Evolutionary conservation across 2,888 invertebrate genomes (phyloP), one percentile per base, ranked within the genome.

Genomic region (Drosophila meridiana): DNA sequence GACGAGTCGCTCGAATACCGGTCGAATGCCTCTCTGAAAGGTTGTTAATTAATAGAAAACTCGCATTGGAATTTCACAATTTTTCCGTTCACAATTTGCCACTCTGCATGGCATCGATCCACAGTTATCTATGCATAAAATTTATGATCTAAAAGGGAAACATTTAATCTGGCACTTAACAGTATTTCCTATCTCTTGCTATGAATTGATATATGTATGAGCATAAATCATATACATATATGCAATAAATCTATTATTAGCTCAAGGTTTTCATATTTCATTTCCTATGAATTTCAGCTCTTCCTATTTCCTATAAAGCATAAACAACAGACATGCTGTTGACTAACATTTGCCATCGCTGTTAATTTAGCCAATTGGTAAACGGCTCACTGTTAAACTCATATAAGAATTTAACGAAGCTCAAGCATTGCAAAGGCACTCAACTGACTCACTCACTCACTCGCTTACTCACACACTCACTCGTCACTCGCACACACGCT

Each of bases 31-130:
- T 66, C 71, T 67, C 53, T 70, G 66, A 77, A 76, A 82, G 73
- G 73, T 80, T 74, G 86, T 79, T 86, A 88, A 90, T 86, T 86
- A 82, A 83, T 76, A 72, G 83, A 71, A 36, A 77, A 78, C 77
- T 77, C 77, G 76, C 77, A 62, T 60, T 69, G 83, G 90, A 87
- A 89, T 90, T 90, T 90, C 69, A 73, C 87, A 70, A 77, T 73
- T 75, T 77, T 56, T 55, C 45, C 61, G 47, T 43, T 53, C 36
- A 34, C 63, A 36, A 56, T 57, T 48, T 36, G 57, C 45, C 53
- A 60, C 58, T 59, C 73, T 40, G 52, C 69, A 48, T 50, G 57
- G 55, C 53, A 62, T 42, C 47, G 56, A 73, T 53, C 52, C 6
- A 53, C 67, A 47, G 13, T 9, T 52, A 52, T 40, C n/a, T 32